A percentile compares a stretch with the other conserved stretches of the same genome.
These are phyloP conservation scores for Sakesphorus luctuosus DNA, from an alignment of 2,113 vertebrate genomes.

Conservation along the genomic window DNA sequence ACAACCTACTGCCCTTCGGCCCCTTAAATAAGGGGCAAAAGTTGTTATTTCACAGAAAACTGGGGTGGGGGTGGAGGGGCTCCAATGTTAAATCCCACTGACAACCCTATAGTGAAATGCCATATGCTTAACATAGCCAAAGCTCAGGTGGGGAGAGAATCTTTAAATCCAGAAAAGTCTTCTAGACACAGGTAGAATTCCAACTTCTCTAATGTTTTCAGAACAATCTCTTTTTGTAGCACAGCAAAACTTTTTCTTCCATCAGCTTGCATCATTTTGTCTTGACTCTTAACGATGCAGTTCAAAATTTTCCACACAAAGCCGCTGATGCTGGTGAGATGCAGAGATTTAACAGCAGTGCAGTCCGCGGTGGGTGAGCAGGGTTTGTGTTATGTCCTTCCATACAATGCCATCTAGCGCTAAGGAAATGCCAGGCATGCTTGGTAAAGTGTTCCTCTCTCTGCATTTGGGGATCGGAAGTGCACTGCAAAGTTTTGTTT, in stretches of 20 bases:
- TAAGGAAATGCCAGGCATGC: background rate
- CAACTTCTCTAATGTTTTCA: background rate
- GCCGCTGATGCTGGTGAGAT: background rate
- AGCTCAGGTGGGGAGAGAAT: background rate
- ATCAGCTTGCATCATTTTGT: background rate
- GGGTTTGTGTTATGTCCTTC: background rate
- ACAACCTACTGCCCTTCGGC: background rate
- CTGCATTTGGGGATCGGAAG: background rate
- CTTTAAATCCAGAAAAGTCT: constrained; percentile 9
- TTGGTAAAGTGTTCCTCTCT: background rate
- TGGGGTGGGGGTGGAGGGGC: background rate
- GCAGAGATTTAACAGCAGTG: background rate
- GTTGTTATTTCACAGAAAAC: background rate
- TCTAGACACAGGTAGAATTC: background rate
- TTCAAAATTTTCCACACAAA: background rate
- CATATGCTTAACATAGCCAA: background rate
- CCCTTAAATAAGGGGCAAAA: background rate
- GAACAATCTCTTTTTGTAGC: background rate
- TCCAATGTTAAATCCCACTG: background rate
- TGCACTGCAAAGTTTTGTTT: background rate
- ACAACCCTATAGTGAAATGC: background rate
- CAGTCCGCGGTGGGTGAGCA: fast-evolving
- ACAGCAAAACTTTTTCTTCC: background rate
- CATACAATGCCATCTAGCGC: constrained; percentile 71
- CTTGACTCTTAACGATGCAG: background rate